Evolutionary conservation across 2,797 vertebrate species (phyloP), one percentile per base, ranked within the genome.

Genomic region (Alauda arvensis): DNA sequence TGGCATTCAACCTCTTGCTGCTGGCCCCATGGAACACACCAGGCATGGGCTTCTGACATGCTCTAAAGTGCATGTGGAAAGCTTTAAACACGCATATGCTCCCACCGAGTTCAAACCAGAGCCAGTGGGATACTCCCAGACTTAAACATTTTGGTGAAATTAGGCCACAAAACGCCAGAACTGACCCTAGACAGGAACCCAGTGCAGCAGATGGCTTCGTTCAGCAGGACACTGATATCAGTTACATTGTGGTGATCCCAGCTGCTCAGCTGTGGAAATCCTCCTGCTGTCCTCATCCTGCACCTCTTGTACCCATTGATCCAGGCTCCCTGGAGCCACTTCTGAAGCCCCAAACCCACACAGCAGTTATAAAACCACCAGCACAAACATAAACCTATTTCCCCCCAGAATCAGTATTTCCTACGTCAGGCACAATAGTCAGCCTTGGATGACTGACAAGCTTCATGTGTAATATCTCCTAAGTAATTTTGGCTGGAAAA

Each of bases 171-270:
- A 85, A 85, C 0, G 0, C 61, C 85, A 62, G 70, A 74, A 74
- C n/a, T 21, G 25, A 72, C 51, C 46, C 46, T 46, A 46, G 46
- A 75, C 1, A 0, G 85, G 75, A 87, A 52, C 53, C 24, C 24
- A 15, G 53, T 15, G 57, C 16, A 51, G 61, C 39, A 82, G 77
- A 90, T 61, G 79, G 77, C 89, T 92, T 91, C 91, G 83, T 78
- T 90, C 87, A 93, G 89, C 75, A 74, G 40, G 72, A 49, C n/a
- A 7, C 14, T 43, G 68, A 43, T 91, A 79, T 74, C 87, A 26
- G 61, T 87, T 71, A 72, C 68, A 40, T 5, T 70, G 85, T 57
- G 87, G 61, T 52, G 74, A n/a, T 91, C 91, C 40, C 77, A 85
- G 68, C 87, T 70, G 83, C 72, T 57, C 28, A 81, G 23, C 60